A percentile compares a stretch with the other conserved stretches of the same genome.
phyloP scores from a whole-genome alignment of 2,797 vertebrate species.

The Bradypus variegatus region DNA sequence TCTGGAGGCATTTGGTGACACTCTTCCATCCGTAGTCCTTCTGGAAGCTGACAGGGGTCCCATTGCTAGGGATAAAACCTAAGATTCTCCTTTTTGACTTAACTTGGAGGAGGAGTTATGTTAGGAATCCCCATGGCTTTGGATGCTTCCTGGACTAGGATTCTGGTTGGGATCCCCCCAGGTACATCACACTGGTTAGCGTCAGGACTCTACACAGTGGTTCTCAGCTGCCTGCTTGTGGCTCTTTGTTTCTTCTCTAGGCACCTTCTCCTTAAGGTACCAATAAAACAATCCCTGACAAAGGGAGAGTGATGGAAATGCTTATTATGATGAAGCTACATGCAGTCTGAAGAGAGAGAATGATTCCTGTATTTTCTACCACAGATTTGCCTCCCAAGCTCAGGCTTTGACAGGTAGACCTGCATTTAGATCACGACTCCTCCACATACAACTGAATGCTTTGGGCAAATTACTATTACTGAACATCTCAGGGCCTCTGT shows the following conservation, averaged over 20 bases:
- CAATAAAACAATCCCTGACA: not conserved
- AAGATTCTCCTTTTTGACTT: not conserved
- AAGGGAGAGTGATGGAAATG: not conserved
- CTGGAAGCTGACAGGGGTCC: not conserved
- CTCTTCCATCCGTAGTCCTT: not conserved
- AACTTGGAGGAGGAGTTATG: not conserved
- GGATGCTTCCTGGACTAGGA: not conserved
- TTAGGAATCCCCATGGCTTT: constrained; percentile 24
- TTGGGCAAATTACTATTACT: not conserved
- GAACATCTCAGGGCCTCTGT: not conserved
- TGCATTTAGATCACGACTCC: not conserved
- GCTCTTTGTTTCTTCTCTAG: not conserved
- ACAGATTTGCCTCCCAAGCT: not conserved
- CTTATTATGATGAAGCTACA: not conserved
- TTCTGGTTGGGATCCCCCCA: not conserved
- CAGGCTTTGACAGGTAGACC: not conserved
- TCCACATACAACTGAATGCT: not conserved
- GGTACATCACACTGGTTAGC: not conserved
- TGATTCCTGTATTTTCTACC: not conserved
- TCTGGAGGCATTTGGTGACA: not conserved
- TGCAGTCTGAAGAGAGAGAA: not conserved
- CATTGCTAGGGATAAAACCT: not conserved
- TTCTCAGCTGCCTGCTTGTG: not conserved
- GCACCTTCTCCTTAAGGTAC: not conserved
- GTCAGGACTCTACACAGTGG: not conserved